These are phyloP conservation scores for Varanus komodoensis DNA, from an alignment of 2,113 vertebrate genomes.

Conservation along the genomic window DNA sequence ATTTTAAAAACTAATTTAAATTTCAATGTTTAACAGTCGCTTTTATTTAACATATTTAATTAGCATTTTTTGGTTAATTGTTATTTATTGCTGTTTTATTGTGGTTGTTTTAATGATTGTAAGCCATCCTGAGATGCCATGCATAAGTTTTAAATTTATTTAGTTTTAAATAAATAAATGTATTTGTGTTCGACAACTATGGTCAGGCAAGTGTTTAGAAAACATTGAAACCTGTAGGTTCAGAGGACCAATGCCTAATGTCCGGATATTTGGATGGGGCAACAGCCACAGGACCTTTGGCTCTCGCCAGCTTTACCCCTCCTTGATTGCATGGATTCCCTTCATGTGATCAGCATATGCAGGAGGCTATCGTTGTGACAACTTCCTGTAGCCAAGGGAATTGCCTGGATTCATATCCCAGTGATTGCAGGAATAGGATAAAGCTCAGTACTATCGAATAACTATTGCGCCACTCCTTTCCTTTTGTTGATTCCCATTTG, in stretches of 20 bases:
- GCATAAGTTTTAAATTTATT: too few species aligned
- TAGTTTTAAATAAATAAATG: too few species aligned
- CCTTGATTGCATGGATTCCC: neutral
- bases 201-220: neutral
- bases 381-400: neutral
- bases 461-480: neutral
- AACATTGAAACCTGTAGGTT: neutral
- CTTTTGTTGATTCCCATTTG: neutral
- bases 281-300: neutral
- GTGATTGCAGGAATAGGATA: neutral
- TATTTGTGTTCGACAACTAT: neutral
- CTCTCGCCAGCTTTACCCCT: neutral
- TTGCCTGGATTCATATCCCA: neutral
- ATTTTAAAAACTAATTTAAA: too few species aligned
- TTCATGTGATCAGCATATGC: neutral
- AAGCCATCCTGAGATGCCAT: too few species aligned
- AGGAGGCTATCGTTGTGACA: neutral
- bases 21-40: too few species aligned
- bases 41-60: too few species aligned
- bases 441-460: neutral
- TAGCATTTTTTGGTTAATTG: too few species aligned
- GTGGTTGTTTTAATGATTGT: too few species aligned
- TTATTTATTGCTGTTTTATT: too few species aligned
- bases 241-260: neutral
- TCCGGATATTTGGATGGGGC: neutral